Evolutionary conservation across 2,113 vertebrate species (phyloP).

Genomic region (mouse (Mus musculus)): DNA sequence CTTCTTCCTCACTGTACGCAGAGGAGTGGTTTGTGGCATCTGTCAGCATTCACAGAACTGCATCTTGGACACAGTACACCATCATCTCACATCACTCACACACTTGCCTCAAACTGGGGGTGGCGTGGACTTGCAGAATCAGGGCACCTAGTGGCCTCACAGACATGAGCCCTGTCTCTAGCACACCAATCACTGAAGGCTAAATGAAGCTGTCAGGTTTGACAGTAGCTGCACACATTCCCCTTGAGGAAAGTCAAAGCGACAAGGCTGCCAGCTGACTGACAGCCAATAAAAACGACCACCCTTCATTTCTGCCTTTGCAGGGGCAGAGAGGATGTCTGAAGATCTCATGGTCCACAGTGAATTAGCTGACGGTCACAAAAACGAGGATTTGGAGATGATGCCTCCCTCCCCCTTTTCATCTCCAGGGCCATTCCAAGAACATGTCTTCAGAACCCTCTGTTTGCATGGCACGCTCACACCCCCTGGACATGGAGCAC

Average conservation of each 20-base stretch:
- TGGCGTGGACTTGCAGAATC: background rate
- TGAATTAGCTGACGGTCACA: background rate
- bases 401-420: background rate
- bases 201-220: background rate
- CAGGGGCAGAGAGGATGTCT: background rate
- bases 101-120: background rate
- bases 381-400: background rate
- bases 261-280: background rate
- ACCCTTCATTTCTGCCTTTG: background rate
- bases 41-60: background rate
- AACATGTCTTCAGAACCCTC: background rate
- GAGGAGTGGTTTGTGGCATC: background rate
- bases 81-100: background rate
- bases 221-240: background rate
- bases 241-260: background rate
- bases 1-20: conserved; percentile 8
- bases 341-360: background rate
- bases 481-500: background rate
- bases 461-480: background rate
- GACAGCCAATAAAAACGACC: background rate
- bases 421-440: background rate
- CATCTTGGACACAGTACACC: background rate
- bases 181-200: background rate
- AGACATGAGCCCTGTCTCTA: background rate
- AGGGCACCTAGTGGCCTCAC: background rate